Evolutionary conservation across 2,888 invertebrate species (phyloP).

Genomic region (Sesamia inferens): DNA sequence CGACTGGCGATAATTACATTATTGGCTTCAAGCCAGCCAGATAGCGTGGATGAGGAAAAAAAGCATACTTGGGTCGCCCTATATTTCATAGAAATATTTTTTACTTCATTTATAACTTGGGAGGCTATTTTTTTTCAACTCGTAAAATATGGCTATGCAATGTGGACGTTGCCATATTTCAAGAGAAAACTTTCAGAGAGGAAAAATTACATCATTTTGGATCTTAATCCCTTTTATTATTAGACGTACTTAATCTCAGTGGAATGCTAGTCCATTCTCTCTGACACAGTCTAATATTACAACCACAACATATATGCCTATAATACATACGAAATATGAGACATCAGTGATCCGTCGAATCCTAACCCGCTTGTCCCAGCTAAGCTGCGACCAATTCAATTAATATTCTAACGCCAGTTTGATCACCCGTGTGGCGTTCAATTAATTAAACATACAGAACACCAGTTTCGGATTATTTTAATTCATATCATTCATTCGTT

Average conservation of each 20-base stretch:
- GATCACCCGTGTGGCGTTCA: conserved; percentile 61
- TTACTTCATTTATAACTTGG: conserved; percentile 28
- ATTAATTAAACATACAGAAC: conserved; percentile 68
- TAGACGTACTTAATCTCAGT: background rate
- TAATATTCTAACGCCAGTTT: conserved; percentile 67
- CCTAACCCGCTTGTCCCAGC: conserved; percentile 33
- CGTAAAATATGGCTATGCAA: conserved; percentile 2
- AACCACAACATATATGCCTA: background rate
- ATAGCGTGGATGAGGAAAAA: conserved; percentile 46
- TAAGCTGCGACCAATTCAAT: conserved; percentile 63
- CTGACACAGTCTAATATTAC: conserved; percentile 1
- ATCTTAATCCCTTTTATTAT: background rate
- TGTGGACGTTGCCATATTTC: background rate
- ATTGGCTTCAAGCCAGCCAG: conserved; percentile 55
- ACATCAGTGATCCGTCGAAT: conserved; percentile 31
- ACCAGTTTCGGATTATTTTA: conserved; percentile 64
- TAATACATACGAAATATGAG: conserved; percentile 10
- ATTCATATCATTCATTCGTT: conserved; percentile 52
- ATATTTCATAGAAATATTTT: conserved; percentile 48
- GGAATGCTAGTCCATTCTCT: background rate
- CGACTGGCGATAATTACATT: conserved; percentile 56
- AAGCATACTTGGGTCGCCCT: conserved; percentile 44
- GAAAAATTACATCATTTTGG: background rate
- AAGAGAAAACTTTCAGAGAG: background rate
- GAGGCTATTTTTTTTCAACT: conserved; percentile 15